A percentile compares a stretch with the other conserved stretches of the same genome.
phyloP scores from a whole-genome alignment of 2,888 invertebrate species.

The Latheticus oryzae region DNA sequence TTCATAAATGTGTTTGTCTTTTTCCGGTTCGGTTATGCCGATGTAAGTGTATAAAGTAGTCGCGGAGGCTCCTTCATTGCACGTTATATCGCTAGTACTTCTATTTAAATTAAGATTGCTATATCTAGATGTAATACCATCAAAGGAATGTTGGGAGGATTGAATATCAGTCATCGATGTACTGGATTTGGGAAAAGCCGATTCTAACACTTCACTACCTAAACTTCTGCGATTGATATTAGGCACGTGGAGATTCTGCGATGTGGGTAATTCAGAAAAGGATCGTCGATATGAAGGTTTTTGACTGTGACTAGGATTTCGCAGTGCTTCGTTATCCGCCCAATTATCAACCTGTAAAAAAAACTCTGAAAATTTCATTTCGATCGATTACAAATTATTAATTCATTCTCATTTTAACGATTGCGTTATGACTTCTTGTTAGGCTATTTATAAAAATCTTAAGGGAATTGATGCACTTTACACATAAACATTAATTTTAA shows the following conservation, averaged over 20 bases:
- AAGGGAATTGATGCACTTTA: no score
- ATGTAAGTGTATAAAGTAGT: slow-evolving; percentile 63
- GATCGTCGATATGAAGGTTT: slow-evolving; percentile 67
- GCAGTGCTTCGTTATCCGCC: slow-evolving; percentile 64
- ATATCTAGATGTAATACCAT: slow-evolving; percentile 45
- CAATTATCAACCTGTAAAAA: slow-evolving; percentile 63
- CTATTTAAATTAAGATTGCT: slow-evolving; percentile 56
- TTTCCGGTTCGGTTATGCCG: slow-evolving; percentile 62
- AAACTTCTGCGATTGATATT: slow-evolving; percentile 63
- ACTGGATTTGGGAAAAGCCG: slow-evolving; percentile 61
- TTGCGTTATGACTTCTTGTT: slow-evolving; percentile 20
- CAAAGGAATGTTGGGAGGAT: slow-evolving; percentile 53
- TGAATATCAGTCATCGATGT: slow-evolving; percentile 65
- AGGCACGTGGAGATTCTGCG: slow-evolving; percentile 56
- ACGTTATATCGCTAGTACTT: slow-evolving; percentile 58
- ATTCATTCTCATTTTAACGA: slow-evolving; percentile 9
- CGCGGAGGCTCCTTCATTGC: slow-evolving; percentile 50
- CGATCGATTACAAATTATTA: slow-evolving; percentile 24
- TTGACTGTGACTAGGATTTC: slow-evolving; percentile 55
- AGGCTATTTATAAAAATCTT: no score
- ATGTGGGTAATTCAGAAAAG: slow-evolving; percentile 65
- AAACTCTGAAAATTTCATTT: no score
- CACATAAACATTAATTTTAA: no score
- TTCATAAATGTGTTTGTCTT: slow-evolving; percentile 62
- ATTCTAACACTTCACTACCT: slow-evolving; percentile 57